Evolutionary conservation across 2,888 invertebrate genomes (phyloP), one percentile per base, ranked within the genome.

Genomic region (Abscondita cerata): DNA sequence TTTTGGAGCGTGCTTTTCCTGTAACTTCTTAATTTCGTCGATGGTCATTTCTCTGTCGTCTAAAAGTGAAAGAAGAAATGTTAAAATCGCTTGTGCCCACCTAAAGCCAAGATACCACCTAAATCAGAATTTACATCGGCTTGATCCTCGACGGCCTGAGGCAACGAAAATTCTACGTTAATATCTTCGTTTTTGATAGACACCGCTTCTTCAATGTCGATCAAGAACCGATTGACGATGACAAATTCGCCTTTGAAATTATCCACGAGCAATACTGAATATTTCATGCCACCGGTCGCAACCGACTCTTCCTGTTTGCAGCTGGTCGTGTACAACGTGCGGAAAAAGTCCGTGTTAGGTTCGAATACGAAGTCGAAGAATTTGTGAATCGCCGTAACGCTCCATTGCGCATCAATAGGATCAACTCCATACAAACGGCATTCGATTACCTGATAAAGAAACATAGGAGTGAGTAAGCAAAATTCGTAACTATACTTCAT

Each of bases 391-490:
- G 82, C 82, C 46, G 83, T 83, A 25, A 83, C 83, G 0, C 81
- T 76, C 87, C 87, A 88, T 1, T 76, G 72, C 1, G 82, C 76
- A 1, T 80, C 78, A 0, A 75, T 70, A 0, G 87, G 84, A 63
- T 75, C 69, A 0, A 87, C 71, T 16, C 87, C 86, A n/a, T 83
- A 72, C 47, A 89, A 74, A 44, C 82, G 75, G 75, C 89, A 89
- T 75, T 87, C 86, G 34, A 89, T 87, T 1, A 86, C 85, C 82
- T 87, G 85, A 67, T 62, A 66, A 34, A n/a, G n/a, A n/a, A n/a
- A n/a, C n/a, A n/a, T n/a, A n/a, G n/a, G n/a, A n/a, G n/a, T n/a
- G n/a, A n/a, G n/a, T n/a, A n/a, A n/a, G n/a, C n/a, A n/a, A n/a
- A n/a, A n/a, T n/a, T n/a, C n/a, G n/a, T n/a, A n/a, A n/a, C n/a